phyloP scores from a whole-genome alignment of 2,888 invertebrate species.

The Schrankia costaestrigalis region DNA sequence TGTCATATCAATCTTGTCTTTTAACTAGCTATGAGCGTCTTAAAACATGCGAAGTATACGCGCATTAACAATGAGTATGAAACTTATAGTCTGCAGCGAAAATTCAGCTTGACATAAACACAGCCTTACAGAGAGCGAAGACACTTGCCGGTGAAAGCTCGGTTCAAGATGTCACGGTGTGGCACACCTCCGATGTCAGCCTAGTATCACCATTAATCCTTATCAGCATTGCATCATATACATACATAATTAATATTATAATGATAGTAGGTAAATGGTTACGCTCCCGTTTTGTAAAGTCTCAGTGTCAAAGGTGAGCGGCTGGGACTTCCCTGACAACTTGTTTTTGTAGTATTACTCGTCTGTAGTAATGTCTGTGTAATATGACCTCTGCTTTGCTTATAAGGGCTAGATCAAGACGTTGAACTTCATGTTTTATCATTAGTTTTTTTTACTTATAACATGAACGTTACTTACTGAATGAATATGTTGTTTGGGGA shows the following conservation, averaged over 20 bases:
- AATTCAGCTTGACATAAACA: not conserved
- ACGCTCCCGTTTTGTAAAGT: conserved; percentile 19
- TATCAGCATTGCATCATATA: conserved; percentile 39
- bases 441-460: too few relatives aligned
- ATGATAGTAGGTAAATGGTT: conserved; percentile 16
- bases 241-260: conserved; percentile 26
- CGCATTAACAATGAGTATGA: not conserved
- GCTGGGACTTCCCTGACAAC: too few relatives aligned
- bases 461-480: too few relatives aligned
- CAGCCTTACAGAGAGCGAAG: conserved; percentile 27
- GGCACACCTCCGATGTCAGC: conserved; percentile 37
- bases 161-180: conserved; percentile 68
- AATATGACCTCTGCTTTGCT: too few relatives aligned
- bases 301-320: conserved; percentile 32
- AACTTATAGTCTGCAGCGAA: too few relatives aligned
- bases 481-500: too few relatives aligned
- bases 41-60: too few relatives aligned
- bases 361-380: not conserved
- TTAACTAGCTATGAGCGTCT: too few relatives aligned
- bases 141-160: conserved; percentile 58
- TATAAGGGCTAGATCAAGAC: too few relatives aligned
- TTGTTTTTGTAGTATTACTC: too few relatives aligned
- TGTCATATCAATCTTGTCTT: too few relatives aligned
- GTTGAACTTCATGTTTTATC: too few relatives aligned
- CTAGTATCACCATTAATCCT: conserved; percentile 50